Conservation (phyloP, 2,113 vertebrate species). For the Parus major region DNA sequence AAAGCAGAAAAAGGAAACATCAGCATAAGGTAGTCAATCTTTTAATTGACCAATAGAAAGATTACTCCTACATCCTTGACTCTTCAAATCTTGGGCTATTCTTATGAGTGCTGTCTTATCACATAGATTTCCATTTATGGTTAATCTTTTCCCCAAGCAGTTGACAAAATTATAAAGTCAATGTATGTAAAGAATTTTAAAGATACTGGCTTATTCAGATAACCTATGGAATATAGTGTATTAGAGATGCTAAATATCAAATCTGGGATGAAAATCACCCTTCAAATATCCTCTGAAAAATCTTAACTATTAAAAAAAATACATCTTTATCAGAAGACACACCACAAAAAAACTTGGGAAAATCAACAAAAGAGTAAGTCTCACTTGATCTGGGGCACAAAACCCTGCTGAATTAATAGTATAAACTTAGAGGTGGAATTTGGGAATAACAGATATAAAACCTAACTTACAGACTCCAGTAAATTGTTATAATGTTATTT, state of each 20-base stretch:
- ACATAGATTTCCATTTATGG: neutral
- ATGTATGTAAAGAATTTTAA: neutral
- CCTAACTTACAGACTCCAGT: neutral
- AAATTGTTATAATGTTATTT: neutral
- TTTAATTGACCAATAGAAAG: neutral
- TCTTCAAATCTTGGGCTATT: neutral
- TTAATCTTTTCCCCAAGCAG: neutral
- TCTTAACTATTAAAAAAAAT: neutral
- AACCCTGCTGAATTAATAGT: neutral
- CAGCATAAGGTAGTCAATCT: neutral
- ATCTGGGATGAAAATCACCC: neutral
- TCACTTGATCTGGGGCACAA: neutral
- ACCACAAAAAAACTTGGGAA: neutral
- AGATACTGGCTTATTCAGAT: neutral
- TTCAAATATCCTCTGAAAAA: neutral
- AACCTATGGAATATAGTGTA: neutral
- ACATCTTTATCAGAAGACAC: fast-evolving
- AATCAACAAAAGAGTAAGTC: neutral
- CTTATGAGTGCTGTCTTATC: neutral
- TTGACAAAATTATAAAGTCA: neutral
- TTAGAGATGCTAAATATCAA: neutral
- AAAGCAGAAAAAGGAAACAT: neutral
- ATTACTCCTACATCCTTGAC: neutral
- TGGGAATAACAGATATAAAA: neutral
- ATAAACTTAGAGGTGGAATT: neutral